Evolutionary conservation across 2,113 vertebrate genomes (phyloP), one percentile per base, ranked within the genome.

Genomic region (Grammomys surdaster): DNA sequence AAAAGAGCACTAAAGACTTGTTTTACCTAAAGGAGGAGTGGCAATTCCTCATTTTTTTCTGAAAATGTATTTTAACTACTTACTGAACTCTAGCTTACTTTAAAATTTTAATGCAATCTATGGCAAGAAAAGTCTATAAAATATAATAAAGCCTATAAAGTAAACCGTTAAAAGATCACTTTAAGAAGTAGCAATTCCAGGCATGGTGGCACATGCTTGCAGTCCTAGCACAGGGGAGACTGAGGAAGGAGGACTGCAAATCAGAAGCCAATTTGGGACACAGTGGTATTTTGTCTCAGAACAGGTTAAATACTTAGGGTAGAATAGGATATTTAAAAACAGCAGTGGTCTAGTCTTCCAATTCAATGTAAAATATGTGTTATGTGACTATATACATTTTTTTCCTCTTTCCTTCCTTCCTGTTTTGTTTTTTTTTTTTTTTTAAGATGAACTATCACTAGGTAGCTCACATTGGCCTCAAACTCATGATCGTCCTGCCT

Each of bases 61-160:
- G 56, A 88, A 95, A 96, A 78, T 60, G 80, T 3, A 48, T 77
- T 93, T 88, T 81, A 80, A 96, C 26, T 28, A 87, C 48, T 54
- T 95, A 85, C 28, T 94, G 78, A 96, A 65, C 17, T 90, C 16
- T 77, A 46, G n/a, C 46, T 93, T 93, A 94, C 67, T 93, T 84
- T 80, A 17, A 73, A 85, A 91, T 93, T 93, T 54, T 78, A 96
- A 80, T 90, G 28, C 10, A 91, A 8, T 81, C 40, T 96, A 90
- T 4, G 88, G 22, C 63, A 7, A 94, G 36, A 75, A 54, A 86
- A 69, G 51, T 90, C n/a, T 95, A 84, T 90, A 93, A 95, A 78
- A 9, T 86, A 95, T 26, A 94, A 75, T 92, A 54, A 56, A 22
- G 28, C 33, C 63, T 33, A 36, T 87, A 46, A 43, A 46, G 40